A percentile compares a stretch with the other conserved stretches of the same genome.
Evolutionary conservation across 2,888 invertebrate genomes (phyloP).

Genomic region (Phyllotreta cruciferae): DNA sequence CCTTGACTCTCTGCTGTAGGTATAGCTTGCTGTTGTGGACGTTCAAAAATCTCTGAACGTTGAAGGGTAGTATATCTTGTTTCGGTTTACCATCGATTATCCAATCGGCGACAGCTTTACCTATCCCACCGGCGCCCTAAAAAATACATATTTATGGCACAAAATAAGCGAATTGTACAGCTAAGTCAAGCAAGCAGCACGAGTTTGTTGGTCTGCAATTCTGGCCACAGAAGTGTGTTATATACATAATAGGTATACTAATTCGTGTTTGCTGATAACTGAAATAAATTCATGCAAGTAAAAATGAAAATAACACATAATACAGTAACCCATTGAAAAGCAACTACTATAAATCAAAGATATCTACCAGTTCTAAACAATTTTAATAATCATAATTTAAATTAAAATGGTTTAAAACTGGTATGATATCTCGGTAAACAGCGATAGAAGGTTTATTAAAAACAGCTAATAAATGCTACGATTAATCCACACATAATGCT

Average conservation of each 20-base stretch:
- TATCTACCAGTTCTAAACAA: too few relatives aligned
- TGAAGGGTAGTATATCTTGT: slow-evolving; percentile 68
- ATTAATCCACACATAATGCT: slow-evolving; percentile 6
- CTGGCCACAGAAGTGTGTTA: too few relatives aligned
- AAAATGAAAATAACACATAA: background rate
- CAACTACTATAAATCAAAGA: too few relatives aligned
- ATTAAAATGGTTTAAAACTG: background rate
- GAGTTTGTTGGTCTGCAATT: too few relatives aligned
- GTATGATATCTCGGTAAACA: slow-evolving; percentile 1
- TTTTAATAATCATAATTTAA: background rate
- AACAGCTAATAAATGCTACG: background rate
- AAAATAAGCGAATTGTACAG: background rate
- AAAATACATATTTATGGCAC: slow-evolving; percentile 1
- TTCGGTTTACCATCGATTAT: slow-evolving; percentile 70
- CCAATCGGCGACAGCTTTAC: slow-evolving; percentile 73
- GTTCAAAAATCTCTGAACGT: slow-evolving; percentile 70
- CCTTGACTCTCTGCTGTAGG: slow-evolving; percentile 68
- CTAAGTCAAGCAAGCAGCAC: background rate
- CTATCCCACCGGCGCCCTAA: slow-evolving; percentile 72
- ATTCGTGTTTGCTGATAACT: too few relatives aligned
- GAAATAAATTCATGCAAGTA: background rate
- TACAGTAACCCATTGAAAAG: background rate
- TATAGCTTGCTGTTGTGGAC: slow-evolving; percentile 71
- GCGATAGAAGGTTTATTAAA: background rate
- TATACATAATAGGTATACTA: too few relatives aligned